Base-by-base conservation (phyloP, 2,113 vertebrate species). In the Crotalus helleri region DNA sequence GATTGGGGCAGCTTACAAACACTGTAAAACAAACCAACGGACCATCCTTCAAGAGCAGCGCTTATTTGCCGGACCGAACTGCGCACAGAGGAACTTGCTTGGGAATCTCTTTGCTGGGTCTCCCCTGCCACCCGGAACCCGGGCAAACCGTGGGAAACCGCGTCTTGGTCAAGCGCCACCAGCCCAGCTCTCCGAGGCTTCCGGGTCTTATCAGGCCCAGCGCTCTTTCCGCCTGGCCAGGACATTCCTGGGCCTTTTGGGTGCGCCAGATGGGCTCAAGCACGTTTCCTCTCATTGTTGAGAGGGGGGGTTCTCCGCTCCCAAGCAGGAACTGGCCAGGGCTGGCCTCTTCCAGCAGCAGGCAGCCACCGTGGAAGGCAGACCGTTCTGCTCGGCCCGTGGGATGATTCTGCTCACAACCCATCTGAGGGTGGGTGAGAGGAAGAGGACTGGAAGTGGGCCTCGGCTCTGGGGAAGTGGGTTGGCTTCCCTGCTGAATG, bases 81-180 rank as follows among this genome's bases (percentile, higher is more conserved):
- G 7, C 74, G 9, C 33, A 1, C 2, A 59, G 74, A 55, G 29
- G 7, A 6, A 58, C 21, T 21, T 51, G 24, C 85, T 51, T 13
- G 46, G 85, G 55, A 49, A 33, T 39, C 46, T 61, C 49, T 26
- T 17, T 49, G 26, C 87, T 44, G 19, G 4, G 0, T 1, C 29
- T 9, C 0, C 3, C 92, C 92, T 88, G 88, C 89, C 69, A 15
- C 81, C 93, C 4, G 0, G 55, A 86, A 55, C 96, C 90, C 1
- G 0, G 1, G 69, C 96, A 53, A 93, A 96, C 96, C 97, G 97
- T 98, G 98, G 98, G 98, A 98, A 98, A 96, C 33, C 51, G 0
- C 93, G 0, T 92, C 3, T 4, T 46, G 91, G 95, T 94, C 93
- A 1, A 4, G 69, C 51, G 87, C 90, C 23, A 29, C 0, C 26